Evolutionary conservation across 2,797 vertebrate genomes (phyloP), one percentile per base, ranked within the genome.

Genomic region (Scleropages formosus): DNA sequence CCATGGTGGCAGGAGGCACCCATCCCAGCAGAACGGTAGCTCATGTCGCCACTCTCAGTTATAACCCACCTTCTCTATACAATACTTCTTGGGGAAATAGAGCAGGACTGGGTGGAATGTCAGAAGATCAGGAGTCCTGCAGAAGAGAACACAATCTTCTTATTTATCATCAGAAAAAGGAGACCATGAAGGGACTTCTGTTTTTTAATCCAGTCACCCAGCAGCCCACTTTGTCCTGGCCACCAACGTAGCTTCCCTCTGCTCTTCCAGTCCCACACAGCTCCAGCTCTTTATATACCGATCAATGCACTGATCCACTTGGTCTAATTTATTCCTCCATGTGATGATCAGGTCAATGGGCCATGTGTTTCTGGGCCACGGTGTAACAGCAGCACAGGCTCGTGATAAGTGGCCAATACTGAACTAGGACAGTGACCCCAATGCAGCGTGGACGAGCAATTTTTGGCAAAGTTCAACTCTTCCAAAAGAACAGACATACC

Each of bases 1-100:
- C 81, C 78, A 0, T 76, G 77, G 4, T 62, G 80, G 79, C 75
- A 84, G n/a, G 76, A 75, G 64, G 74, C 63, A 24, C 66, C 82
- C 71, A 56, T 78, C 62, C 67, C 76, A 31, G 74, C 68, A 58
- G 75, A 70, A 10, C 80, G 81, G n/a, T 78, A 64, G 71, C 70
- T 82, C 84, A 84, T 85, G 58, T 39, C 64, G 13, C 31, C 56
- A 18, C 31, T 70, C 6, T 39, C 6, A 39, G 31, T 39, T 6
- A 6, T 6, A 31, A 6, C 31, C 31, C 2, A 39, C 31, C 39
- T 39, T 39, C 31, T 39, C 31, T 39, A 6, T 31, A 39, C 31
- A 39, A 31, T 39, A 39, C 39, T 39, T 39, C 31, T 39, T 39
- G 31, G 2, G 2, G 31, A 39, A 6, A 6, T 31, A 39, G 31